phyloP scores from a whole-genome alignment of 2,797 vertebrate species.

The Phoxinus dragarum region DNA sequence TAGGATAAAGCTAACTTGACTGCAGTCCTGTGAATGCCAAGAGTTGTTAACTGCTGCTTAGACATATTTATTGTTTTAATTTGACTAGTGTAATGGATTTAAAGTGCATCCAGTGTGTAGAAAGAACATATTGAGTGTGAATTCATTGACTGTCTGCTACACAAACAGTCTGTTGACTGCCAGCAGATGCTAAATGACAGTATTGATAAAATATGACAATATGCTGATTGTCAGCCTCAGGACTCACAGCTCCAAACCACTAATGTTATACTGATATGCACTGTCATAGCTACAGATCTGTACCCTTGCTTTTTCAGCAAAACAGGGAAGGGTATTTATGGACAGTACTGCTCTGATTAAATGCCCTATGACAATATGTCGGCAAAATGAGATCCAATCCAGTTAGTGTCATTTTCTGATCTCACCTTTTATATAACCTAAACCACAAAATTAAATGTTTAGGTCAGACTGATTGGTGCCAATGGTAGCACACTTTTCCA shows the following conservation, averaged over 20 bases:
- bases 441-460: background rate
- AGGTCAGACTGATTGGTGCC: background rate
- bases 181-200: constrained; percentile 2
- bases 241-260: background rate
- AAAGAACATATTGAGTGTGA: constrained; percentile 24
- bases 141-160: background rate
- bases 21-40: background rate
- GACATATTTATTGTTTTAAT: background rate
- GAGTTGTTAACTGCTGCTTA: constrained; percentile 3
- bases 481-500: background rate
- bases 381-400: background rate
- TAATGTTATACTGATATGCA: background rate
- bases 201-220: constrained; percentile 35
- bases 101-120: background rate
- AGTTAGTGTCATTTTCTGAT: background rate
- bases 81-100: constrained; percentile 7
- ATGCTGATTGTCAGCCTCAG: background rate
- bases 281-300: background rate
- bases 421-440: background rate
- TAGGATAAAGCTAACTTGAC: background rate
- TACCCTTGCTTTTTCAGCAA: background rate
- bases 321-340: background rate
- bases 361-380: background rate
- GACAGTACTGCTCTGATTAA: background rate
- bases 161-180: background rate